Conservation (phyloP, 2,113 vertebrate species). For the Alligator mississippiensis region DNA sequence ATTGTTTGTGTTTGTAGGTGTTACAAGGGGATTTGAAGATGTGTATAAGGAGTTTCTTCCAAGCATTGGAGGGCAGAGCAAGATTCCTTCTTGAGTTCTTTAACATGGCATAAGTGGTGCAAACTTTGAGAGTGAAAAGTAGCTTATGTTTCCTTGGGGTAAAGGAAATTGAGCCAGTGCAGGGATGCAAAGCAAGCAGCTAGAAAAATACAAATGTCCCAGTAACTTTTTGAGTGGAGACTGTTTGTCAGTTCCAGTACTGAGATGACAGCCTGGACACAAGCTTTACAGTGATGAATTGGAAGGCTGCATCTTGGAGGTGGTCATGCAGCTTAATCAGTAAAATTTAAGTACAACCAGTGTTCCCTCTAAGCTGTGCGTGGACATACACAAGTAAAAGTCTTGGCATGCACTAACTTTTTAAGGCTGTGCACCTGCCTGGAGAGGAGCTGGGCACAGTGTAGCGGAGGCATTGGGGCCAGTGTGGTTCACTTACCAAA, state of each 20-base stretch:
- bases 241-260: fast-evolving
- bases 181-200: background rate
- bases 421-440: too few relatives aligned
- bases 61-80: too few relatives aligned
- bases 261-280: fast-evolving
- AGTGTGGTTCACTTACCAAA: too few relatives aligned
- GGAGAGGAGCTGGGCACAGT: too few relatives aligned
- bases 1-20: background rate
- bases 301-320: background rate
- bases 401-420: too few relatives aligned
- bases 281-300: fast-evolving
- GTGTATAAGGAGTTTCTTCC: too few relatives aligned
- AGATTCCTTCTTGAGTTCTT: too few relatives aligned
- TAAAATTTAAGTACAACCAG: background rate
- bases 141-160: background rate
- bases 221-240: too few relatives aligned
- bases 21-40: background rate
- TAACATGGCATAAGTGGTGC: background rate
- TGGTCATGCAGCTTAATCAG: background rate
- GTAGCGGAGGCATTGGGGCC: too few relatives aligned
- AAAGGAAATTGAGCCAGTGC: background rate
- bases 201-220: background rate
- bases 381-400: too few relatives aligned
- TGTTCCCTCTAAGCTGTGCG: too few relatives aligned
- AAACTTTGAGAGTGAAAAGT: conserved; percentile 14